Percentiles rank a stretch among this genome's conserved stretches.
Conservation (phyloP, 2,113 vertebrate species). For the Machaerirhynchus nigripectus region DNA sequence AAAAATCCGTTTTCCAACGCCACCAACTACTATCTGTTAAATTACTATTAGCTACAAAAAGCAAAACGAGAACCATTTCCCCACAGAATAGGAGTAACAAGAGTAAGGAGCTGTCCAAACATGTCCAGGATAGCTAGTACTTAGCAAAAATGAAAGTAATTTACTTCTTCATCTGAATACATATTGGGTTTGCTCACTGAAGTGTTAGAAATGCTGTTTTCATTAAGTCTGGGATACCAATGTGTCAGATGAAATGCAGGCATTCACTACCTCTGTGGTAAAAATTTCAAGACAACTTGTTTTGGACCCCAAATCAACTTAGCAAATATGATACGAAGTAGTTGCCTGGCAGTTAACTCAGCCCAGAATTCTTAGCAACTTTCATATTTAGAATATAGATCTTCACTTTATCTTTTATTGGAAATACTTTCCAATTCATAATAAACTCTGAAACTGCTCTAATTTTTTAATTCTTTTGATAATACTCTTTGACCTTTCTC, state of each 20-base stretch:
- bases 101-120: background rate
- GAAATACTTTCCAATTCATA: background rate
- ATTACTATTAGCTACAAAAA: background rate
- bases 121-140: background rate
- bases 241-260: background rate
- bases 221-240: background rate
- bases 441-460: background rate
- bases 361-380: background rate
- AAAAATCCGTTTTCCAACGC: background rate
- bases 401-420: background rate
- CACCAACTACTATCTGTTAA: background rate
- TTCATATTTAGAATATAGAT: background rate
- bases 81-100: background rate
- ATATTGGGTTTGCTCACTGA: background rate
- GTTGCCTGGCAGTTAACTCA: background rate
- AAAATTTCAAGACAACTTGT: background rate
- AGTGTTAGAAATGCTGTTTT: background rate
- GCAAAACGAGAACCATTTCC: background rate
- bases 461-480: background rate
- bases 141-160: background rate
- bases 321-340: fast-evolving
- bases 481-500: background rate
- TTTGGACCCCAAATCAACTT: background rate
- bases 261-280: too few species aligned
- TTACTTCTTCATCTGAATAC: background rate